A percentile compares a stretch with the other conserved stretches of the same genome.
Evolutionary conservation across 2,888 invertebrate species (phyloP).

Genomic region (Muschampia plurimacula): DNA sequence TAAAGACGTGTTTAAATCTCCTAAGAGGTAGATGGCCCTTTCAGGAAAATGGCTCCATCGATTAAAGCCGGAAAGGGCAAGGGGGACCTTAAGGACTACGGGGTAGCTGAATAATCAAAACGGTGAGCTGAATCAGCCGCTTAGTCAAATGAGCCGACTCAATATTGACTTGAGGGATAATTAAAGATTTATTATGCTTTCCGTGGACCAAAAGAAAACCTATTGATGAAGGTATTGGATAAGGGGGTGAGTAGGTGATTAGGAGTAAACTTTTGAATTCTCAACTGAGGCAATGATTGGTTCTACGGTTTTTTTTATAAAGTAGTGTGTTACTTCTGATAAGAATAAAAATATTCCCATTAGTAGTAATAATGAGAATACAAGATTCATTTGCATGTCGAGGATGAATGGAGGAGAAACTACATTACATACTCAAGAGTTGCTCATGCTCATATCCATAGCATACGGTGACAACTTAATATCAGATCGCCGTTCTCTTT

Average conservation of each 20-base stretch:
- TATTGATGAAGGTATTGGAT: background rate
- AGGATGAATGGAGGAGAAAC: too few relatives aligned
- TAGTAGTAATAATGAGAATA: too few relatives aligned
- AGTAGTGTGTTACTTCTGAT: too few relatives aligned
- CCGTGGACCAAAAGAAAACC: background rate
- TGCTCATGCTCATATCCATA: too few relatives aligned
- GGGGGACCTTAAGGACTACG: conserved; percentile 20
- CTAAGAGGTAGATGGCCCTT: conserved; percentile 61
- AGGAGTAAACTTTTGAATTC: background rate
- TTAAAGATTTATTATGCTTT: conserved; percentile 18
- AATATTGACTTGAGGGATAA: conserved; percentile 29
- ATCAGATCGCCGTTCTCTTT: too few relatives aligned
- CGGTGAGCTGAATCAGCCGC: conserved; percentile 16
- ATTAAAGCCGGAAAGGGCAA: conserved; percentile 49
- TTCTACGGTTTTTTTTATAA: too few relatives aligned
- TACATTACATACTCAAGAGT: too few relatives aligned
- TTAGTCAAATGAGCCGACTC: conserved; percentile 29
- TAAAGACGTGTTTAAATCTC: conserved; percentile 44
- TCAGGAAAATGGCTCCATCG: conserved; percentile 68
- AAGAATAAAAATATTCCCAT: too few relatives aligned
- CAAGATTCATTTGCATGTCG: too few relatives aligned
- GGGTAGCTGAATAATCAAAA: conserved; percentile 31
- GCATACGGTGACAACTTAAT: too few relatives aligned
- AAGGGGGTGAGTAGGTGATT: background rate
- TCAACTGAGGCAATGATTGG: too few relatives aligned